Conservation (phyloP, 2,797 vertebrate genomes). For the Falco cherrug region DNA sequence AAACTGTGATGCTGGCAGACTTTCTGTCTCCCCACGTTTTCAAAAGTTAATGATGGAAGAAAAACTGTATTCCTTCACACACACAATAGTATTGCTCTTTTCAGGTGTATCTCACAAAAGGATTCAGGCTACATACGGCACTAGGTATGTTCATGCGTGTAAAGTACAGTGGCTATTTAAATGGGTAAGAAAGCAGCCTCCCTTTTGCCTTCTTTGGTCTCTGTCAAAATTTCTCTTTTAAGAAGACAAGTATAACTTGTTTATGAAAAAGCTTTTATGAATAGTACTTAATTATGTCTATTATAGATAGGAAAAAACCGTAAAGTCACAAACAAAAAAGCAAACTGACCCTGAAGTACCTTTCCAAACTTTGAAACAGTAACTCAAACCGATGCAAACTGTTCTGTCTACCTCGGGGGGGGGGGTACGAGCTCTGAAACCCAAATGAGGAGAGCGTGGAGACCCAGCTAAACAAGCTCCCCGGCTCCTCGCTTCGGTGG, state of each 20-base stretch:
- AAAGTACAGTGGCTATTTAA: background rate
- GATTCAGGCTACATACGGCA: background rate
- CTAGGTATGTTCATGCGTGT: rapidly evolving
- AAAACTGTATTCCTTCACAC: background rate
- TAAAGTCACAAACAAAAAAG: background rate
- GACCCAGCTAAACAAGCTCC: background rate
- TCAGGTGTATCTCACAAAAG: background rate
- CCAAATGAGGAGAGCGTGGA: background rate
- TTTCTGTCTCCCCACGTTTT: background rate
- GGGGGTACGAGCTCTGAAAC: background rate
- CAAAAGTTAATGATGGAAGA: background rate
- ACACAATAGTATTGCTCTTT: background rate
- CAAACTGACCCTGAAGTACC: background rate
- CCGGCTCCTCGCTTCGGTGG: background rate
- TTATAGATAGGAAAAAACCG: background rate
- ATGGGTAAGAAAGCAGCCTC: background rate
- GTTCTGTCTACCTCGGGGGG: background rate
- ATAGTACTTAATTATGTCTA: background rate
- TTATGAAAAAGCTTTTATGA: background rate
- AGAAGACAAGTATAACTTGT: background rate
- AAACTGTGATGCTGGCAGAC: background rate
- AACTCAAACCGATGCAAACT: background rate
- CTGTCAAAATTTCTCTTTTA: background rate
- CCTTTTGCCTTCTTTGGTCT: background rate
- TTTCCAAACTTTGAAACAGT: background rate